These are phyloP conservation scores for Tichodroma muraria DNA, from an alignment of 2,113 vertebrate species.

Conservation along the genomic window DNA sequence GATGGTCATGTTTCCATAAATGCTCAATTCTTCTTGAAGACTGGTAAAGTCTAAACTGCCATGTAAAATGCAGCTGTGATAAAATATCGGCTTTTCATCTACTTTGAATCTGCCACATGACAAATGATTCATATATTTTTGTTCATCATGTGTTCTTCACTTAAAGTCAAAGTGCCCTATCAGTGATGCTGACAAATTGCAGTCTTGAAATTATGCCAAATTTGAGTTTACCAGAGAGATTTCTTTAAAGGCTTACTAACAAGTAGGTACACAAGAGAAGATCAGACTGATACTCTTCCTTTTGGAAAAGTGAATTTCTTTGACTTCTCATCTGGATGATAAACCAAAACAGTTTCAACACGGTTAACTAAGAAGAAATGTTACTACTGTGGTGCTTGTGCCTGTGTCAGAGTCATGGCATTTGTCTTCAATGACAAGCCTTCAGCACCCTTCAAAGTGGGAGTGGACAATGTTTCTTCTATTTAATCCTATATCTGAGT, in stretches of 20 bases:
- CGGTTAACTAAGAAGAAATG: rapidly evolving
- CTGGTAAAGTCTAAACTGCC: background rate
- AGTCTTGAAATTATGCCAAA: background rate
- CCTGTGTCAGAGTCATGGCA: background rate
- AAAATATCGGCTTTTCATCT: background rate
- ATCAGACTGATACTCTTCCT: background rate
- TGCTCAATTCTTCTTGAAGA: background rate
- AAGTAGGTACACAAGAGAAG: background rate
- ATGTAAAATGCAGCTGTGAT: background rate
- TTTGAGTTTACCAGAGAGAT: background rate
- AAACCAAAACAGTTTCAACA: background rate
- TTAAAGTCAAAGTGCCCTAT: background rate
- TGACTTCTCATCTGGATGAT: background rate
- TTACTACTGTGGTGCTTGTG: background rate
- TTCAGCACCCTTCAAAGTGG: background rate
- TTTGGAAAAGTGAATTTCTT: background rate
- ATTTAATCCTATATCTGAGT: background rate
- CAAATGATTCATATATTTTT: background rate
- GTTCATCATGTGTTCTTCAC: background rate
- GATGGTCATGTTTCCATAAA: background rate
- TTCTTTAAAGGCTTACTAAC: background rate
- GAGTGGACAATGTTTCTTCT: background rate
- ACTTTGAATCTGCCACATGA: background rate
- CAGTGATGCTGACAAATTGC: background rate
- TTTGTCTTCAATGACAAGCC: background rate